phyloP scores from a whole-genome alignment of 2,113 vertebrate genomes.

The Sturnira hondurensis region DNA sequence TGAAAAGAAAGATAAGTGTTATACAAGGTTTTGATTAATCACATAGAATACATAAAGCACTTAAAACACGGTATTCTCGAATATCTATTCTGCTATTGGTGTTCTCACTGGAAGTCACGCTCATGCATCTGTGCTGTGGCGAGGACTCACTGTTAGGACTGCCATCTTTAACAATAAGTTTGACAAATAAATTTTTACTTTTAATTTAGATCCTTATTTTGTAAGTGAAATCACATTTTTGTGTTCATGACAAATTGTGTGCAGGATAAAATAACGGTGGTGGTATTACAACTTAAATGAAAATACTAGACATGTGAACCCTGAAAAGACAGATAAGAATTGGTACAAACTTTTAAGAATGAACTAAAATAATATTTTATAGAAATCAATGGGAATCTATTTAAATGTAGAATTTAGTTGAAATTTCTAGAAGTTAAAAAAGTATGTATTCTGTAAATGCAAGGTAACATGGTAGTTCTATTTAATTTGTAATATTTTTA shows the following conservation, averaged over 20 bases:
- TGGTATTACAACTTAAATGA: slow-evolving; percentile 22
- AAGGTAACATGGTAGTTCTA: neutral
- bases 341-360: neutral
- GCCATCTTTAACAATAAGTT: neutral
- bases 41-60: neutral
- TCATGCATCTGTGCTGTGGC: neutral
- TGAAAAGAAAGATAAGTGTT: neutral
- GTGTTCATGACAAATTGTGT: slow-evolving; percentile 45
- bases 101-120: neutral
- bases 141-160: neutral
- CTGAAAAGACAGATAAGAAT: neutral
- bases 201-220: neutral
- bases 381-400: neutral
- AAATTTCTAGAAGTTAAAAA: slow-evolving; percentile 1
- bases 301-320: neutral
- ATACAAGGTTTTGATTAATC: neutral
- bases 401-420: neutral
- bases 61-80: neutral
- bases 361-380: neutral
- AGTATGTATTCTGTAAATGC: neutral
- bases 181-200: slow-evolving; percentile 13
- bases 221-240: slow-evolving; percentile 23
- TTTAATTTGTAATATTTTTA: neutral
- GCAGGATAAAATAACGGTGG: slow-evolving; percentile 58
- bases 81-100: neutral